Percentiles rank a stretch among this genome's conserved stretches.
Conservation (phyloP, 2,113 vertebrate genomes). For the Argyrosomus japonicus region DNA sequence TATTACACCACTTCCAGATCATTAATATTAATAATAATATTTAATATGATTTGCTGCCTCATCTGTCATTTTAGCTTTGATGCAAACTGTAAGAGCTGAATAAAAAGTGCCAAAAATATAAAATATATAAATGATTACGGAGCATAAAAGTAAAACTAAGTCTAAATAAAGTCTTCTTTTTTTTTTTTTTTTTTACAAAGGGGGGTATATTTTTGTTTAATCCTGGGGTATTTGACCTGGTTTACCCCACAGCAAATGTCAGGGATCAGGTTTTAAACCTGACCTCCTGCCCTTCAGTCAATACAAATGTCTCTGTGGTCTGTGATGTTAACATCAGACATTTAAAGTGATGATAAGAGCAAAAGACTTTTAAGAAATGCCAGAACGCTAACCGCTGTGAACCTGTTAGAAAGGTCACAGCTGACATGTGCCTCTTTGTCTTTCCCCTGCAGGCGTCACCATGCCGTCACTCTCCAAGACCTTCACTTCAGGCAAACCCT, state of each 20-base stretch:
- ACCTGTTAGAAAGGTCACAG: constrained; percentile 61
- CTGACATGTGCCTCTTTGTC: constrained; percentile 61
- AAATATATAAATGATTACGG: not conserved
- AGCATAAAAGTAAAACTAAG: not conserved
- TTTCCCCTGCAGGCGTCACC: constrained; percentile 83
- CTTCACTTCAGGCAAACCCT: constrained; percentile 71
- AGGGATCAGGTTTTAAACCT: not conserved
- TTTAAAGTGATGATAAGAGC: constrained; percentile 18
- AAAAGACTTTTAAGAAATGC: constrained; percentile 34
- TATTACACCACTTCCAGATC: too few species aligned
- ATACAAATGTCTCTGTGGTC: not conserved
- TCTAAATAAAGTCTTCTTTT: not conserved
- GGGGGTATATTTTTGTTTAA: not conserved
- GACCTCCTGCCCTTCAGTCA: not conserved
- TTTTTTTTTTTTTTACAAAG: not conserved
- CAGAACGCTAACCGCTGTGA: constrained; percentile 12
- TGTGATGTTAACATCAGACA: constrained; percentile 6
- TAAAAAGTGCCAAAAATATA: not conserved
- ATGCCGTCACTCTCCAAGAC: constrained; percentile 83
- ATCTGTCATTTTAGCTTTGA: not conserved
- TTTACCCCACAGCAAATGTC: not conserved
- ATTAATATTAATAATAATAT: not conserved
- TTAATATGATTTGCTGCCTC: not conserved
- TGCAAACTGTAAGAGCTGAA: not conserved
- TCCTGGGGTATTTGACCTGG: not conserved